Percentiles rank a stretch among this genome's conserved stretches.
Evolutionary conservation across 2,888 invertebrate genomes (phyloP).

Genomic region (Orthosia gothica): DNA sequence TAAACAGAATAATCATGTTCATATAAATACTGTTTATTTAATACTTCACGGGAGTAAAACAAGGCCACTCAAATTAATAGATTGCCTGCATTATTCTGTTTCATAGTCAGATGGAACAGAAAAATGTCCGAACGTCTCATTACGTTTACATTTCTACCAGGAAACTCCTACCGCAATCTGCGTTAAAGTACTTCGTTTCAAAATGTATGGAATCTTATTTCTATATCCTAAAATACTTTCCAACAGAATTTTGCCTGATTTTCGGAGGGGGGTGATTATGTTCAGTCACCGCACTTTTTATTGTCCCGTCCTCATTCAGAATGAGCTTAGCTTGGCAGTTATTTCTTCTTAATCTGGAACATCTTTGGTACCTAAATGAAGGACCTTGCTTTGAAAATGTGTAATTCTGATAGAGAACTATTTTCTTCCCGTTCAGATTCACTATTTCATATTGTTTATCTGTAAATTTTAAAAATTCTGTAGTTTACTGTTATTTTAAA

Average conservation of each 20-base stretch:
- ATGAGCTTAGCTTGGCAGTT: conserved; percentile 68
- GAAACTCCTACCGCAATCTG: no score
- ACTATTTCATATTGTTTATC: conserved; percentile 35
- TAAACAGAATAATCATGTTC: no score
- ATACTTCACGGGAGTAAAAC: no score
- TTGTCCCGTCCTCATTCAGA: conserved; percentile 56
- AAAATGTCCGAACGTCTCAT: no score
- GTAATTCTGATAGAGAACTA: conserved; percentile 55
- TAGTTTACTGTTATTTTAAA: neutral
- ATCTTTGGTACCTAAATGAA: conserved; percentile 49
- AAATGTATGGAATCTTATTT: no score
- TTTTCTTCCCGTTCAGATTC: conserved; percentile 42
- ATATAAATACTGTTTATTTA: no score
- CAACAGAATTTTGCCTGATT: conserved; percentile 27
- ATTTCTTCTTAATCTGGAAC: conserved; percentile 55
- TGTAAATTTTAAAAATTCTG: conserved; percentile 22
- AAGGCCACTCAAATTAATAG: no score
- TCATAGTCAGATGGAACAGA: no score
- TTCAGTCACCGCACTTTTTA: conserved; percentile 49
- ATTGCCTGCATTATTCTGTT: no score
- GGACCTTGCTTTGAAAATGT: conserved; percentile 62
- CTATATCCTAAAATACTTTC: conserved; percentile 22
- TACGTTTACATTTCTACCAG: no score
- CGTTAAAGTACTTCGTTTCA: no score
- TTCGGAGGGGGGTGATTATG: conserved; percentile 71